Conservation (phyloP, 2,113 vertebrate genomes). For the Sardina pilchardus region DNA sequence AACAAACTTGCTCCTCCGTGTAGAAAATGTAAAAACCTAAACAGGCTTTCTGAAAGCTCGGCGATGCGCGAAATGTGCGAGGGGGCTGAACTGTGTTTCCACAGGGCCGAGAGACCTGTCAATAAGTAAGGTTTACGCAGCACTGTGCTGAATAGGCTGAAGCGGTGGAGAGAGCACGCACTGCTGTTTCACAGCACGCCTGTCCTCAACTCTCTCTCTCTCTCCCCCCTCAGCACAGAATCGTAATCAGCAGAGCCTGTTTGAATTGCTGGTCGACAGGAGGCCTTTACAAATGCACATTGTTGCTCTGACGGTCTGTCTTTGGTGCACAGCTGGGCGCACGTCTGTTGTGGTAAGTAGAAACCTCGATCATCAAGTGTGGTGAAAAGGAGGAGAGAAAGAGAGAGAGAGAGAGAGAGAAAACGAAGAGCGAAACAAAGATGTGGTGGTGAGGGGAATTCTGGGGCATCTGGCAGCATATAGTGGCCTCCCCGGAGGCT, state of each 20-base stretch:
- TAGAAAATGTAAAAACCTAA: not conserved
- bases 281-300: not conserved
- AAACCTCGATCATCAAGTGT: not conserved
- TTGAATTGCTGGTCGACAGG: not conserved
- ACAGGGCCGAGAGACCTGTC: not conserved
- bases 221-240: not conserved
- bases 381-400: not conserved
- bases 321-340: not conserved
- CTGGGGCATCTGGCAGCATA: constrained; percentile 14
- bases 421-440: not conserved
- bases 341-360: not conserved
- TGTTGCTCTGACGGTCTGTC: not conserved
- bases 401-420: not conserved
- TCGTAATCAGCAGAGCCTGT: not conserved
- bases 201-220: not conserved
- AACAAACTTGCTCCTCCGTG: not conserved
- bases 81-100: not conserved
- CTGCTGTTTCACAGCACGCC: not conserved
- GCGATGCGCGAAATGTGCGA: not conserved
- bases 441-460: constrained; percentile 1
- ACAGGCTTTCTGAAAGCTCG: not conserved
- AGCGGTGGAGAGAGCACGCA: not conserved
- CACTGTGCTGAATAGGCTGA: not conserved
- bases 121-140: not conserved
- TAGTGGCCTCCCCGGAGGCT: not conserved